Conservation (phyloP, 2,113 vertebrate species). For the Fulica atra region DNA sequence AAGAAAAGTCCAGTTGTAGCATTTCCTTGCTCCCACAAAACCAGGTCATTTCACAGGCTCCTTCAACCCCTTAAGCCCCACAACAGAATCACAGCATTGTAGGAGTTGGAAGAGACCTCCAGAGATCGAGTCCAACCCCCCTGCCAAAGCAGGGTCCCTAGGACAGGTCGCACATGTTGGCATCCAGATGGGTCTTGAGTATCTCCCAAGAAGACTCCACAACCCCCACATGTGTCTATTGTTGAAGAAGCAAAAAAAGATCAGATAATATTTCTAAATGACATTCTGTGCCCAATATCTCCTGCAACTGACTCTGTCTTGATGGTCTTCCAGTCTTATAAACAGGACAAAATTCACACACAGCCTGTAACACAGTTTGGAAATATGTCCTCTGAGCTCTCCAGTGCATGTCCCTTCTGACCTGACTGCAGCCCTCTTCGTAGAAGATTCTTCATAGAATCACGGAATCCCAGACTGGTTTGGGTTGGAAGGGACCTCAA, state of each 20-base stretch:
- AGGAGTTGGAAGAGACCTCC: too few species aligned
- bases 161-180: too few species aligned
- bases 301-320: background rate
- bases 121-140: too few species aligned
- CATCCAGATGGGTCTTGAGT: too few species aligned
- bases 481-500: too few species aligned
- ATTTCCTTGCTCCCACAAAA: background rate
- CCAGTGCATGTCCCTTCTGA: background rate
- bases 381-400: background rate
- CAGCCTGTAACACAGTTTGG: background rate
- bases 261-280: background rate
- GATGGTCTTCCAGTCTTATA: background rate
- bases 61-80: background rate
- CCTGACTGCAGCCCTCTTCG: background rate
- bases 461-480: too few species aligned
- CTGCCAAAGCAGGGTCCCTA: too few species aligned
- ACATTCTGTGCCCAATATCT: background rate
- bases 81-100: too few species aligned
- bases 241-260: background rate
- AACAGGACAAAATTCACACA: background rate
- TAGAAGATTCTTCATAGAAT: too few species aligned
- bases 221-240: fast-evolving
- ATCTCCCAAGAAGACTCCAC: too few species aligned
- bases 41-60: background rate
- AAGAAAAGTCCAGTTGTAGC: background rate